Percentiles rank a stretch among this genome's conserved stretches.
These are phyloP conservation scores for Phortica magna DNA, from an alignment of 2,888 invertebrate species.

Conservation along the genomic window DNA sequence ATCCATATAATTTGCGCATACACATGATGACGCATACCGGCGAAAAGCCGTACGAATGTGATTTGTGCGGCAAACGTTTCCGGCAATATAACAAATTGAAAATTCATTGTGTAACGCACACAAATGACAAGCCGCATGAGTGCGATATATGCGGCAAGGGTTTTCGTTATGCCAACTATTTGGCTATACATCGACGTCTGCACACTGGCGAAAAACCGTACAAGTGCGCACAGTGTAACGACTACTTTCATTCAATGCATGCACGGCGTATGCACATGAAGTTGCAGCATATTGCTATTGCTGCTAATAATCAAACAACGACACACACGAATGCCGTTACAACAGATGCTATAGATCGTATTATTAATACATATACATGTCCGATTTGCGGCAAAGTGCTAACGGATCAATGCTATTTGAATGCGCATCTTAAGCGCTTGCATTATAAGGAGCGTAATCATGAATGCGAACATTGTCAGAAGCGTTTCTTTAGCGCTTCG, in stretches of 20 bases:
- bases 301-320: conserved; percentile 39
- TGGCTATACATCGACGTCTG: conserved; percentile 67
- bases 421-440: conserved; percentile 62
- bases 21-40: conserved; percentile 73
- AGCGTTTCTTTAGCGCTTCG: conserved; percentile 65
- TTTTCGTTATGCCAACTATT: conserved; percentile 69
- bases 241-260: conserved; percentile 61
- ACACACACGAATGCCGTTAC: background rate
- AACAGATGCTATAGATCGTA: background rate
- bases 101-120: conserved; percentile 70
- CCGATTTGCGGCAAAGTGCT: conserved; percentile 65
- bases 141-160: conserved; percentile 71
- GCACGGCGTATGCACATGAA: conserved; percentile 57
- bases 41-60: conserved; percentile 68
- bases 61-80: conserved; percentile 69
- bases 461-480: conserved; percentile 64
- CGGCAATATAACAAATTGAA: conserved; percentile 69
- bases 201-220: conserved; percentile 74
- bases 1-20: conserved; percentile 68
- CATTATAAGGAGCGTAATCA: conserved; percentile 67
- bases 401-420: conserved; percentile 68
- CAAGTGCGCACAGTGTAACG: conserved; percentile 53
- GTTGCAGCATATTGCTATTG: conserved; percentile 46
- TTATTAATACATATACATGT: conserved; percentile 53
- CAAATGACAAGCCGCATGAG: conserved; percentile 61